Evolutionary conservation across 1,140 invertebrate genomes (phyloP).

Genomic region (Oryctes rhinoceros): DNA sequence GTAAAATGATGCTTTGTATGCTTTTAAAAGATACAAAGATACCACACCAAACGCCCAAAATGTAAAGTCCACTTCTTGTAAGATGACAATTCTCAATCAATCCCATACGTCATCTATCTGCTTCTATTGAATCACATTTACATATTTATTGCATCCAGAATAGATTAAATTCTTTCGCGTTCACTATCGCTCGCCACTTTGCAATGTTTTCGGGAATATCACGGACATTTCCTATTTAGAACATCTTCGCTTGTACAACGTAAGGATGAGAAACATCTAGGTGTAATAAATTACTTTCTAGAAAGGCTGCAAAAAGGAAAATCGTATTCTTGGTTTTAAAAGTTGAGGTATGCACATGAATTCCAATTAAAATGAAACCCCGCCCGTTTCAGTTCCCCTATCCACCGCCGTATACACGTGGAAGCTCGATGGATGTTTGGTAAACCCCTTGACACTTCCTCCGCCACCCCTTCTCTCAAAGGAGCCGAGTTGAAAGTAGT

Average conservation of each 20-base stretch:
- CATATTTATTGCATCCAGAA: no score
- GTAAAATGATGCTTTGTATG: no score
- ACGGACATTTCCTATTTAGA: no score
- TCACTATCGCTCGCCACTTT: no score
- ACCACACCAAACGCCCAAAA: no score
- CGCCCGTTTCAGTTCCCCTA: neutral
- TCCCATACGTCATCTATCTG: no score
- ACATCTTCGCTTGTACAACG: neutral
- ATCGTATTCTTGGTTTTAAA: neutral
- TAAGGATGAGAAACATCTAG: neutral
- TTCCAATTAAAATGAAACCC: conserved; percentile 17
- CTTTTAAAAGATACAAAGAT: no score
- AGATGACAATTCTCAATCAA: no score
- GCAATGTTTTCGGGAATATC: no score
- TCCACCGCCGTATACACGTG: neutral
- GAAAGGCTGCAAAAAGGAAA: neutral
- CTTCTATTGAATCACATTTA: no score
- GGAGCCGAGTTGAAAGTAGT: neutral
- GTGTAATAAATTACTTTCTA: neutral
- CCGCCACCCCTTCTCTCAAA: neutral
- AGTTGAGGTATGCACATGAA: neutral
- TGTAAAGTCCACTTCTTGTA: no score
- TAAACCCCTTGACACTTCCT: conserved; percentile 1
- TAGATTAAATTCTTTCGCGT: no score
- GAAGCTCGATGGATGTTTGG: neutral